phyloP scores from a whole-genome alignment of 2,888 invertebrate species.

The Notocelia uddmanniana region DNA sequence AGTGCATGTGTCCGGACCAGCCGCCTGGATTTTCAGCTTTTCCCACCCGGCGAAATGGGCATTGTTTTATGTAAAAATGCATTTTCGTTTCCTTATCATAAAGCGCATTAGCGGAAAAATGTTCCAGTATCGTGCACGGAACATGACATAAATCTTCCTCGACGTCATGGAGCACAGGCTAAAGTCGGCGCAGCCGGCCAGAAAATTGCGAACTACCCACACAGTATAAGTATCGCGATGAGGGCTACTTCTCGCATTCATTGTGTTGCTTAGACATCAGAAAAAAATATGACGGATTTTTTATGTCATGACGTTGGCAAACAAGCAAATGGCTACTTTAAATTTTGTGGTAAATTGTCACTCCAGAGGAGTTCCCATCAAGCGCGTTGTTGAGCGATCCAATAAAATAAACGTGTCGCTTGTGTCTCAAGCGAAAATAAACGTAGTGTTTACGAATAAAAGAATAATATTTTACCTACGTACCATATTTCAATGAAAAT shows the following conservation, averaged over 20 bases:
- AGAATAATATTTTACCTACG: too few species aligned
- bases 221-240: constrained; percentile 37
- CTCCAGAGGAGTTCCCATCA: too few species aligned
- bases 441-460: too few species aligned
- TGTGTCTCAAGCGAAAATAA: too few species aligned
- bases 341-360: too few species aligned
- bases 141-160: constrained; percentile 57
- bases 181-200: constrained; percentile 57
- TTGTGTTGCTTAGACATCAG: too few species aligned
- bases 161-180: constrained; percentile 54
- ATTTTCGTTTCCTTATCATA: constrained; percentile 41
- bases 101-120: constrained; percentile 45
- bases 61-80: constrained; percentile 20
- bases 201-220: constrained; percentile 60
- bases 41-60: constrained; percentile 1
- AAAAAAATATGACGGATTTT: too few species aligned
- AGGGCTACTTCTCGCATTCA: background rate
- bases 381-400: too few species aligned
- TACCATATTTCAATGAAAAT: too few species aligned
- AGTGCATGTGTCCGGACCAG: background rate
- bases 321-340: too few species aligned
- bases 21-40: background rate
- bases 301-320: too few species aligned
- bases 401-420: too few species aligned
- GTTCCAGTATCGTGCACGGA: constrained; percentile 51